A percentile compares a stretch with the other conserved stretches of the same genome.
Conservation (phyloP, 64 coral and sea anemone genomes). For the Actinia tenebrosa region DNA sequence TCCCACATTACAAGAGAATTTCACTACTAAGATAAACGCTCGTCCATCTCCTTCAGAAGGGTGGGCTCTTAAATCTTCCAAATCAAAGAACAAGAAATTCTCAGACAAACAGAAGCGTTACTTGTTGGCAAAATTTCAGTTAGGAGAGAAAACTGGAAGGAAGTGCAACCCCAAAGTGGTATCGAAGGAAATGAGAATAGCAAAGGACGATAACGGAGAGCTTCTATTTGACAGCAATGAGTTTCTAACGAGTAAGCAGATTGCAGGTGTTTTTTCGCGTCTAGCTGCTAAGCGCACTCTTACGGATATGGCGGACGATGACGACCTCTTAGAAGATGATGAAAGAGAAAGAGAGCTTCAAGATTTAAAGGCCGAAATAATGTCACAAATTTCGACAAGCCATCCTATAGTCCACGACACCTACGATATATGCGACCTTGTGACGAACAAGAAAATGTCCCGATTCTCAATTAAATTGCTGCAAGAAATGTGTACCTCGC, state of each 20-base stretch:
- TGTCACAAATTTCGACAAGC: background rate
- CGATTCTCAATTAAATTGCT: constrained; percentile 15
- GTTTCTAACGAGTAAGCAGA: constrained; percentile 12
- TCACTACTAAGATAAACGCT: background rate
- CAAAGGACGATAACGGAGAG: background rate
- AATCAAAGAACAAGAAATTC: background rate
- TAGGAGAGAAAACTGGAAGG: constrained; percentile 29
- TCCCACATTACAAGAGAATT: constrained; percentile 1
- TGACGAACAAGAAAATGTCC: background rate
- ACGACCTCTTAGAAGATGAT: background rate
- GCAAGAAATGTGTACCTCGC: constrained; percentile 19
- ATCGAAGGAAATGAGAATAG: background rate
- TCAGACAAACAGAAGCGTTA: constrained; percentile 15
- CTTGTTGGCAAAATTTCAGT: constrained; percentile 33
- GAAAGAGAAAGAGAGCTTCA: background rate
- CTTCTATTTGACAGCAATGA: background rate
- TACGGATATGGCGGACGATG: background rate
- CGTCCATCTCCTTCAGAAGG: constrained; percentile 5
- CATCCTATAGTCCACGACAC: constrained; percentile 20
- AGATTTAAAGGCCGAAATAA: background rate
- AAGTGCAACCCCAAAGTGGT: constrained; percentile 2
- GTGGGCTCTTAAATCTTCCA: constrained; percentile 43
- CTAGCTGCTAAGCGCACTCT: constrained; percentile 14
- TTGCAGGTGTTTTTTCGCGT: constrained; percentile 21
- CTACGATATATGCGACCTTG: constrained; percentile 9